Evolutionary conservation across 2,888 invertebrate genomes (phyloP).

Genomic region (Chrysolina oricalcia): DNA sequence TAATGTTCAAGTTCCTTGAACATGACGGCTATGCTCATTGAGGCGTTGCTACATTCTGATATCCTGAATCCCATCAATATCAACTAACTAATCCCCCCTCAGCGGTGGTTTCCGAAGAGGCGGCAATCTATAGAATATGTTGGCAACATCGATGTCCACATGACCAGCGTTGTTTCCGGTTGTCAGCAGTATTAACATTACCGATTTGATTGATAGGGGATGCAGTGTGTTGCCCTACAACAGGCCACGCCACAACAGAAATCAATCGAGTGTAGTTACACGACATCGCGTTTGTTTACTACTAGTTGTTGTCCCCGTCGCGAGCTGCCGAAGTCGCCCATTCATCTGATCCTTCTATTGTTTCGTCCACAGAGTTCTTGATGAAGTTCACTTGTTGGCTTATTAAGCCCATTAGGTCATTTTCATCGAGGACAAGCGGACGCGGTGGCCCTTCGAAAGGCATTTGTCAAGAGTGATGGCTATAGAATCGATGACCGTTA

Average conservation of each 20-base stretch:
- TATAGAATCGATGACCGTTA: neutral
- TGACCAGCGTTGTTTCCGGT: constrained; percentile 54
- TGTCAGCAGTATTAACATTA: constrained; percentile 60
- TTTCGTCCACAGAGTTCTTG: neutral
- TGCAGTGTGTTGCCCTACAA: constrained; percentile 54
- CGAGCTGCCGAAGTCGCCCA: constrained; percentile 72
- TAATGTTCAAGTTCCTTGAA: no score
- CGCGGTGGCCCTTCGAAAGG: neutral
- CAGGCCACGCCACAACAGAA: constrained; percentile 57
- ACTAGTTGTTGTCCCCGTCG: constrained; percentile 46
- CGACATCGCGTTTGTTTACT: constrained; percentile 58
- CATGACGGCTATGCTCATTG: no score
- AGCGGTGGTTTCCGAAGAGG: constrained; percentile 2
- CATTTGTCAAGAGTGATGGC: neutral
- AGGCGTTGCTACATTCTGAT: neutral
- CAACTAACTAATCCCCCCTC: no score
- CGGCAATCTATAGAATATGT: constrained; percentile 35
- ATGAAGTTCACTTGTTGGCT: neutral
- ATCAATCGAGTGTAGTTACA: constrained; percentile 62
- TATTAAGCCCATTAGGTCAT: neutral
- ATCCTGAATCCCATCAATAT: neutral
- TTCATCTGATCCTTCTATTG: constrained; percentile 31
- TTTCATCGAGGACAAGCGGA: neutral
- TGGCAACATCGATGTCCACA: constrained; percentile 45
- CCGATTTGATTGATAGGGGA: constrained; percentile 55